Evolutionary conservation across 2,113 vertebrate species (phyloP), one percentile per base, ranked within the genome.

Genomic region (Aptenodytes forsteri): DNA sequence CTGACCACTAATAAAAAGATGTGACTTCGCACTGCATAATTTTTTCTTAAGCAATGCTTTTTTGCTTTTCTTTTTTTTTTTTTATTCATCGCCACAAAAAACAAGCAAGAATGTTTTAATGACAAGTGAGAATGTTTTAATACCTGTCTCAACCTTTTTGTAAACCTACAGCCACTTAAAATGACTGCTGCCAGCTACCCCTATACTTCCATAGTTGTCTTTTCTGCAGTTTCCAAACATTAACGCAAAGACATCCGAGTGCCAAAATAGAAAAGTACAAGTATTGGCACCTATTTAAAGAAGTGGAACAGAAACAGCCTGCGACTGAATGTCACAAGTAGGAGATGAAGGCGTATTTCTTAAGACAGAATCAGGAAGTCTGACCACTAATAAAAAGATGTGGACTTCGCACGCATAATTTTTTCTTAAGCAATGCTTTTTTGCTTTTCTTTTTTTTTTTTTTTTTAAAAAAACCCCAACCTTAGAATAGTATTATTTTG

Each of bases 231-330:
- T 83, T 47, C 66, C 58, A 72, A 81, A 64, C 13, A 34, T 10
- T 70, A 50, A 50, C 1, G 1, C 32, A 64, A 9, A 56, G 30
- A 54, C 1, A 1, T 32, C 54, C 1, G 3, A 77, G 29, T 23
- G 58, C 18, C 55, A 56, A 61, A 66, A 38, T 1, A 50, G 23
- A 18, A 66, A 49, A 66, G 46, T 21, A 32, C 17, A 75, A 62
- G n/a, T n/a, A 25, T 10, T 7, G 64, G 58, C 36, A 38, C 44
- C 38, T 50, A 11, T 34, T 69, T 42, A 77, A 29, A 64, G 47
- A 67, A 66, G 36, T 9, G 26, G 38, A 73, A 54, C 14, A 76
- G 58, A 72, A 88, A 56, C 11, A 36, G 42, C 16, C 42, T 49
- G 62, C 1, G 4, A 70, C 30, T n/a, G 23, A 55, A 21, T 13